Evolutionary conservation across 2,113 vertebrate species (phyloP), one percentile per base, ranked within the genome.

Genomic region (Lathamus discolor): DNA sequence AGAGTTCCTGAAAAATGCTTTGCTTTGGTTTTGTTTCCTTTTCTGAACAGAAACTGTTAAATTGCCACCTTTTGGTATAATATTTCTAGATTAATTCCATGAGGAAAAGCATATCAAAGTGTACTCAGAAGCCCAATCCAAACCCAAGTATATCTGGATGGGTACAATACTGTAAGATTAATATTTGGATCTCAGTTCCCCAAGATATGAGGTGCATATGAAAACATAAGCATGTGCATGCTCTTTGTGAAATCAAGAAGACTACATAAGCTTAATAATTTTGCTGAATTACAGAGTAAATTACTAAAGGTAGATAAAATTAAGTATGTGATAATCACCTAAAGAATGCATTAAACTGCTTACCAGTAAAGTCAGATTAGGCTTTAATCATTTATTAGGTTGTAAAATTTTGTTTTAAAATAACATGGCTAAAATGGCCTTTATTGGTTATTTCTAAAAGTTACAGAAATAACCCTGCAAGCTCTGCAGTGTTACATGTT

Each of bases 401-500:
- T 84, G 52, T 55, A 95, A 84, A 83, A 81, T 7, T 17, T 67
- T 12, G 8, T 51, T 96, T 88, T 64, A 64, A 95, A 96, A 96
- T 84, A 93, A 78, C 37, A 39, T 81, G 69, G 23, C 66, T 91
- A 86, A 97, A 96, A 86, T 52, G 35, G 62, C 18, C n/a, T 88
- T 81, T 80, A 92, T 28, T 90, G 90, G 75, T 94, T 91, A 78
- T 88, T 88, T 88, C 75, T 54, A 59, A 88, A 92, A 55, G 83
- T 86, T 90, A 93, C 94, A 86, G 72, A 96, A 96, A 96, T 96
- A 97, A 93, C 95, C 66, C 66, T 95, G 90, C 90, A 96, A 96
- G 39, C 80, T 96, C 64, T 95, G 88, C 88, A 96, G 37, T 84
- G 86, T 75, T 90, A 75, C 62, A 75, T 62, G 86, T 66, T 88